A percentile compares a stretch with the other conserved stretches of the same genome.
phyloP scores from a whole-genome alignment of 2,797 vertebrate species.

The Takifugu rubripes region DNA sequence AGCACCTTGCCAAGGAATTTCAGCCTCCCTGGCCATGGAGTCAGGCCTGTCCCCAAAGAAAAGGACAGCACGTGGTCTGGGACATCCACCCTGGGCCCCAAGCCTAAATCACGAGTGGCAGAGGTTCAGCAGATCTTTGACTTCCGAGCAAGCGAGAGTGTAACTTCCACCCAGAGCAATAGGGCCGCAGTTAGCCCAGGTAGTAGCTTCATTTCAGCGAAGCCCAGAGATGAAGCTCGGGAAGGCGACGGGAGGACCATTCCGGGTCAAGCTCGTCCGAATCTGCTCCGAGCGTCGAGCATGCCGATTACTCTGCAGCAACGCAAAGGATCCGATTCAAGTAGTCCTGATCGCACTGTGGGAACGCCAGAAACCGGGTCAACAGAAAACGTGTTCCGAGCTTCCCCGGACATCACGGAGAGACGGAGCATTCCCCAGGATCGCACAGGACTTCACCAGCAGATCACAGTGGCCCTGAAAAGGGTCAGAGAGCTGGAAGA shows the following conservation, averaged over 20 bases:
- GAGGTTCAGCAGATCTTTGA: constrained; percentile 79
- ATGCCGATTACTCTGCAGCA: constrained; percentile 87
- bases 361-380: constrained; percentile 61
- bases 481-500: constrained; percentile 79
- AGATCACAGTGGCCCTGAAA: constrained; percentile 74
- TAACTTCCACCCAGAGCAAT: constrained; percentile 46
- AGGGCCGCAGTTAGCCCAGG: constrained; percentile 49
- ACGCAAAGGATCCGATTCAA: constrained; percentile 73
- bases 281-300: constrained; percentile 89
- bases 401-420: constrained; percentile 57
- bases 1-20: constrained; percentile 96
- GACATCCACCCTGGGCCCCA: constrained; percentile 75
- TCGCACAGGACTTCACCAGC: constrained; percentile 67
- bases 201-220: constrained; percentile 58
- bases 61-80: constrained; percentile 81
- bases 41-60: constrained; percentile 71
- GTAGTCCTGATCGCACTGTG: constrained; percentile 49
- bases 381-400: constrained; percentile 67
- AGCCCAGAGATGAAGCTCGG: constrained; percentile 57
- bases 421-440: constrained; percentile 56
- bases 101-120: constrained; percentile 79
- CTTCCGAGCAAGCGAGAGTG: constrained; percentile 61
- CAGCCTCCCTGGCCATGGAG: constrained; percentile 86
- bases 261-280: constrained; percentile 77
- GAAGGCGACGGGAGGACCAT: constrained; percentile 59